Evolutionary conservation across 2,888 invertebrate genomes (phyloP).

Genomic region (Aleiodes testaceus): DNA sequence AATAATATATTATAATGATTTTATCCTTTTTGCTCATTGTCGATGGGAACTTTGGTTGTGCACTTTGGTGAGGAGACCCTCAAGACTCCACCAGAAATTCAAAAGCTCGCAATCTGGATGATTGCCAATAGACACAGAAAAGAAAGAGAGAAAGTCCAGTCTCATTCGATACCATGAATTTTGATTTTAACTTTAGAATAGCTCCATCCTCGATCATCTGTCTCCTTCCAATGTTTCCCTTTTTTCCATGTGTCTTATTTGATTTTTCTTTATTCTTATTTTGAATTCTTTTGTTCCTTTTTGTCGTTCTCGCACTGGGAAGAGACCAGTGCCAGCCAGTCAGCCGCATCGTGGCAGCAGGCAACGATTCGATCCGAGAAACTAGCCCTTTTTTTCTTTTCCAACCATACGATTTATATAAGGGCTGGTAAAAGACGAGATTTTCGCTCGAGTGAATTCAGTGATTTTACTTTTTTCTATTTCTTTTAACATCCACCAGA

Average conservation of each 20-base stretch:
- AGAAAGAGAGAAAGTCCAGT: neutral
- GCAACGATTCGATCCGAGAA: slow-evolving; percentile 10
- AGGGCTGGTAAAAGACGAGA: slow-evolving; percentile 2
- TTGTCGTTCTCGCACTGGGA: neutral
- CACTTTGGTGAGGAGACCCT: neutral
- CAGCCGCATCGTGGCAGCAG: neutral
- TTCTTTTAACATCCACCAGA: too few relatives aligned
- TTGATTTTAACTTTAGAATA: slow-evolving; percentile 41
- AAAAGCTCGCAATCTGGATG: slow-evolving; percentile 42
- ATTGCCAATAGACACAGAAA: slow-evolving; percentile 32
- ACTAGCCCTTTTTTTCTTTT: slow-evolving; percentile 8
- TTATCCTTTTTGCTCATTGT: neutral
- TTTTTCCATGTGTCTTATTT: slow-evolving; percentile 7
- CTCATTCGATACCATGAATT: slow-evolving; percentile 42
- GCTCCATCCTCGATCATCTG: slow-evolving; percentile 5
- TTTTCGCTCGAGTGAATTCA: neutral
- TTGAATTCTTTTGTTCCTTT: neutral
- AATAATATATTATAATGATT: too few relatives aligned
- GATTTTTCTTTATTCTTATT: neutral
- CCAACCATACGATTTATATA: neutral
- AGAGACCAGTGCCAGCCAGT: slow-evolving; percentile 19
- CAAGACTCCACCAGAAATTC: slow-evolving; percentile 37
- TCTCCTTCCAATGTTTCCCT: neutral
- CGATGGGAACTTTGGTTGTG: slow-evolving; percentile 21
- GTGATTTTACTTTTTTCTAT: too few relatives aligned